These are phyloP conservation scores for Colletes gigas DNA, from an alignment of 1,140 invertebrate genomes.

Conservation along the genomic window DNA sequence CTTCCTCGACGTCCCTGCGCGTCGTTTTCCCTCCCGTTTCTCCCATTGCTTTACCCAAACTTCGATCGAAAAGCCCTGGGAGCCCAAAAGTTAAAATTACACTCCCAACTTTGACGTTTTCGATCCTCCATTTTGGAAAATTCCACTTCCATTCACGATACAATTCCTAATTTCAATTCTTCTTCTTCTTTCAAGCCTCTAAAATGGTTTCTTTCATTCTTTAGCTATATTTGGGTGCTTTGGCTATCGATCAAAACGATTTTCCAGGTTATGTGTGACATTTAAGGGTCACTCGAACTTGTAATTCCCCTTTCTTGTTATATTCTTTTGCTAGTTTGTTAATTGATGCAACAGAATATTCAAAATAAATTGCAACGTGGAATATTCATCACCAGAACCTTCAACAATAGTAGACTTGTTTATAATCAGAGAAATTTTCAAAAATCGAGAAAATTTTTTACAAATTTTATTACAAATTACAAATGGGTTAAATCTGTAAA, in stretches of 20 bases:
- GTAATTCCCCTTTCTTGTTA: slow-evolving; percentile 65
- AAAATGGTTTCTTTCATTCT: no score
- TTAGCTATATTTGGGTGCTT: no score
- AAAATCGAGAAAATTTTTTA: no score
- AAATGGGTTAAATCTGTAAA: no score
- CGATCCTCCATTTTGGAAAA: neutral
- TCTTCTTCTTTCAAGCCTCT: no score
- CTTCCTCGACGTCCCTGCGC: neutral
- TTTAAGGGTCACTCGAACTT: slow-evolving; percentile 58
- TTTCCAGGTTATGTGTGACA: slow-evolving; percentile 39
- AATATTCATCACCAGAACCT: neutral
- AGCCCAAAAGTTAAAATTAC: slow-evolving; percentile 9
- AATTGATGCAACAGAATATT: slow-evolving; percentile 46
- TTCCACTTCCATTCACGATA: neutral
- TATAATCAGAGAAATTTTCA: no score
- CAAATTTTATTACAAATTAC: no score
- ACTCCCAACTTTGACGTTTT: neutral
- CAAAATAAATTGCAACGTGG: slow-evolving; percentile 19
- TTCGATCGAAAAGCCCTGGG: slow-evolving; percentile 10
- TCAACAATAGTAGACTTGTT: no score
- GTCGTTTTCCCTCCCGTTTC: neutral
- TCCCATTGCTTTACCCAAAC: neutral
- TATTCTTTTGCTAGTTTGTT: slow-evolving; percentile 56
- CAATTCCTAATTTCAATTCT: no score
- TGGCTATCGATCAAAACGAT: no score